Evolutionary conservation across 1,140 invertebrate species (phyloP).

Genomic region (Zophobas atratus): DNA sequence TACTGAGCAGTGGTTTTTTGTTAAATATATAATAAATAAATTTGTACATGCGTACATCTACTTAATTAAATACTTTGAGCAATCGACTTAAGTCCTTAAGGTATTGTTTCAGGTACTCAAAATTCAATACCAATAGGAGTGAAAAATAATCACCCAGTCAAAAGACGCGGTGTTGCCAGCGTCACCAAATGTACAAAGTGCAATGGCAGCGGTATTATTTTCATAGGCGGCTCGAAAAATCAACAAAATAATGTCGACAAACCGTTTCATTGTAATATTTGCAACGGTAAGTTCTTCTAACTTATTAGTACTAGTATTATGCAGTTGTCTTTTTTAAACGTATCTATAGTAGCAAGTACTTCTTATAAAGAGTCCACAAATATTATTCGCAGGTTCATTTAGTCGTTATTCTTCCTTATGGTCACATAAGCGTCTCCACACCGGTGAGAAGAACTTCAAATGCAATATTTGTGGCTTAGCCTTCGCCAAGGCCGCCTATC

Average conservation of each 20-base stretch:
- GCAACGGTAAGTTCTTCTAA: slow-evolving; percentile 72
- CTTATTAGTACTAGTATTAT: background rate
- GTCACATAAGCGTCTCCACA: slow-evolving; percentile 89
- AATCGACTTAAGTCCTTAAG: background rate
- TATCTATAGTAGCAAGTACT: too few species aligned
- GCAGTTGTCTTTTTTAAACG: too few species aligned
- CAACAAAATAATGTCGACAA: slow-evolving; percentile 79
- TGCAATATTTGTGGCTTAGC: slow-evolving; percentile 94
- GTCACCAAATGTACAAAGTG: slow-evolving; percentile 91
- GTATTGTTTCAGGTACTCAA: slow-evolving; percentile 67
- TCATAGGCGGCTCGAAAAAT: slow-evolving; percentile 75
- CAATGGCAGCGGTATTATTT: slow-evolving; percentile 89
- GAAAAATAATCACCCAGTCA: slow-evolving; percentile 81
- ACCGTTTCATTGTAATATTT: slow-evolving; percentile 90
- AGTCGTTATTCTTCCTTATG: slow-evolving; percentile 88
- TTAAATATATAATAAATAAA: background rate
- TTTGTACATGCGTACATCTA: too few species aligned
- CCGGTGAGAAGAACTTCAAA: slow-evolving; percentile 91
- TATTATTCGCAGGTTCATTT: slow-evolving; percentile 72
- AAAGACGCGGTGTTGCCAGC: slow-evolving; percentile 84
- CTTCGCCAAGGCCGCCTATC: slow-evolving; percentile 91
- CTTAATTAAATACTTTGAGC: too few species aligned
- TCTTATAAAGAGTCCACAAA: too few species aligned
- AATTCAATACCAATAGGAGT: slow-evolving; percentile 68
- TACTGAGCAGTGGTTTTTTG: background rate